Percentiles rank a stretch among this genome's conserved stretches.
Evolutionary conservation across 2,113 vertebrate genomes (phyloP).

Genomic region (Sceloporus undulatus): DNA sequence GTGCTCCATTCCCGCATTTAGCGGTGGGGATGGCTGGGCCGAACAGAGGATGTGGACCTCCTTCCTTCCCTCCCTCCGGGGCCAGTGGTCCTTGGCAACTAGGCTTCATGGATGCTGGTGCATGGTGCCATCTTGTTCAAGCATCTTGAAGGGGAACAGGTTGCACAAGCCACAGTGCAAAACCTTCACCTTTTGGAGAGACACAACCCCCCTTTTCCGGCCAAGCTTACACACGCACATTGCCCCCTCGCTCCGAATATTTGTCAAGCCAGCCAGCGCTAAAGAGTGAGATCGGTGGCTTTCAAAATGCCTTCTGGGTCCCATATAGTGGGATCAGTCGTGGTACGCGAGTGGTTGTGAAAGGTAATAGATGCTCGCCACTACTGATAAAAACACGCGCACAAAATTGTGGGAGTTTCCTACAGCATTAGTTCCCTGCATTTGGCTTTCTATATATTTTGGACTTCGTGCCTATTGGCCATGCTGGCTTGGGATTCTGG

Average conservation of each 20-base stretch:
- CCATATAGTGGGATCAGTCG: neutral
- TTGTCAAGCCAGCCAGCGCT: slow-evolving; percentile 21
- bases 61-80: neutral
- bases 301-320: neutral
- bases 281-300: neutral
- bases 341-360: too few relatives aligned
- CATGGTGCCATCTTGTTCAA: neutral
- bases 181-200: neutral
- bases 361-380: too few relatives aligned
- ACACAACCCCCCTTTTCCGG: slow-evolving; percentile 6
- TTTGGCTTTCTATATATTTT: neutral
- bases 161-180: neutral
- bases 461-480: neutral
- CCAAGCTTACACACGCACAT: slow-evolving; percentile 18
- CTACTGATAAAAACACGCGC: neutral
- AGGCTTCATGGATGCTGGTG: too few relatives aligned
- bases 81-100: neutral
- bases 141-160: neutral
- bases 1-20: neutral
- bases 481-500: neutral
- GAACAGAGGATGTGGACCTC: neutral
- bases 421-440: neutral
- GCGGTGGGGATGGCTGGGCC: neutral
- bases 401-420: neutral
- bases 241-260: neutral